Conservation (phyloP, 2,113 vertebrate species). For the Gallinago undulata region DNA sequence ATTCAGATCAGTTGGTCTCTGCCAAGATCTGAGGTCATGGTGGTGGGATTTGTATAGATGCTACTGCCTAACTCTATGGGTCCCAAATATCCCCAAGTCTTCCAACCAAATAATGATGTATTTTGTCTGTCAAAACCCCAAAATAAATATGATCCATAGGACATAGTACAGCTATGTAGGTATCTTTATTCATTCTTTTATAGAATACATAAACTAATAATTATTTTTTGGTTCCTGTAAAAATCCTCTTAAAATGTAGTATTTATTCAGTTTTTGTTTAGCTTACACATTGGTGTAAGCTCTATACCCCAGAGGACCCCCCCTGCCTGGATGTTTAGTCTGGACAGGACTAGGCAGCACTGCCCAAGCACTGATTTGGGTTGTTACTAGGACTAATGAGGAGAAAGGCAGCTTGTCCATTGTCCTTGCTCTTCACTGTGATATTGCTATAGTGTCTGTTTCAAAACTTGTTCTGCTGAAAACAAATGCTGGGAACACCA, state of each 20-base stretch:
- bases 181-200: background rate
- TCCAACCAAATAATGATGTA: background rate
- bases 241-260: background rate
- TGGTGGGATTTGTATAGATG: background rate
- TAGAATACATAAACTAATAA: background rate
- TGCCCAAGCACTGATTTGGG: background rate
- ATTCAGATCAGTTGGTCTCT: background rate
- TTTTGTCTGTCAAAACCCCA: background rate
- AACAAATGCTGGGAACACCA: background rate
- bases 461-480: background rate
- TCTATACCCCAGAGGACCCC: fast-evolving
- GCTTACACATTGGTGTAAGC: background rate
- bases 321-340: background rate
- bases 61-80: background rate
- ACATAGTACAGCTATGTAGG: background rate
- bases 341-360: background rate
- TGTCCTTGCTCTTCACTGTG: background rate
- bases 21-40: background rate
- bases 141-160: background rate
- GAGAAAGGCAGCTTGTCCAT: background rate
- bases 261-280: background rate
- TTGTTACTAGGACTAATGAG: background rate
- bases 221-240: background rate
- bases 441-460: background rate
- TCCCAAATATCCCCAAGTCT: background rate